Evolutionary conservation across 2,113 vertebrate species (phyloP).

Genomic region (Mormoops blainvillei): DNA sequence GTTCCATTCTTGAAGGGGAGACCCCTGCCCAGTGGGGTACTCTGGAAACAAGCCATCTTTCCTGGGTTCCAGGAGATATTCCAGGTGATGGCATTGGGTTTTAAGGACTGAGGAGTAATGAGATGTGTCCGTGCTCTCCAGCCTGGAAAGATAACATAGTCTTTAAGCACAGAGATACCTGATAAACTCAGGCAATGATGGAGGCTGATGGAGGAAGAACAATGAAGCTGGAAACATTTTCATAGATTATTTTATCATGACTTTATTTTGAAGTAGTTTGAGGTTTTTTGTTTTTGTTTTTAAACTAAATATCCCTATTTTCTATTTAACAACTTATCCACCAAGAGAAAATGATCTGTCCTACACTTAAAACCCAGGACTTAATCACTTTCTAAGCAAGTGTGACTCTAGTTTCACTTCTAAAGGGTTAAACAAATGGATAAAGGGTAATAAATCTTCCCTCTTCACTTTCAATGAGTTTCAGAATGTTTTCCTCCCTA

Average conservation of each 20-base stretch:
- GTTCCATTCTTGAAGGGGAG: slow-evolving; percentile 65
- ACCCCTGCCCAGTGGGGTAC: slow-evolving; percentile 52
- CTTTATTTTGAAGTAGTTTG: slow-evolving; percentile 62
- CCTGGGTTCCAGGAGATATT: slow-evolving; percentile 38
- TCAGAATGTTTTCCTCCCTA: slow-evolving; percentile 61
- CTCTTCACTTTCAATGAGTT: slow-evolving; percentile 58
- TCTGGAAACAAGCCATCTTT: slow-evolving; percentile 67
- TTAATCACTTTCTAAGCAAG: slow-evolving; percentile 27
- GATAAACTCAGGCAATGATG: slow-evolving; percentile 51
- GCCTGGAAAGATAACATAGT: slow-evolving; percentile 63
- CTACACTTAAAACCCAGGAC: neutral
- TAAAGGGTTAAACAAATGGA: slow-evolving; percentile 63
- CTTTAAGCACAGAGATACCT: slow-evolving; percentile 73
- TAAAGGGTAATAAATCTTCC: slow-evolving; percentile 70
- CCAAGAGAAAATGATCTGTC: neutral
- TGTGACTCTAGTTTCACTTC: slow-evolving; percentile 26
- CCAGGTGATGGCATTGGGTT: neutral
- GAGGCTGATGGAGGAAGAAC: slow-evolving; percentile 25
- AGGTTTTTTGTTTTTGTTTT: slow-evolving; percentile 1
- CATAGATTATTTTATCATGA: slow-evolving; percentile 57
- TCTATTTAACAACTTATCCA: neutral
- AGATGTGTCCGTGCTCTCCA: neutral
- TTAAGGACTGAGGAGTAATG: neutral
- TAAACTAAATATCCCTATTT: slow-evolving; percentile 28
- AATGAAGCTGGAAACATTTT: slow-evolving; percentile 45